Base-by-base conservation (phyloP, 2,888 invertebrate genomes). In the Cataglyphis albicans region DNA sequence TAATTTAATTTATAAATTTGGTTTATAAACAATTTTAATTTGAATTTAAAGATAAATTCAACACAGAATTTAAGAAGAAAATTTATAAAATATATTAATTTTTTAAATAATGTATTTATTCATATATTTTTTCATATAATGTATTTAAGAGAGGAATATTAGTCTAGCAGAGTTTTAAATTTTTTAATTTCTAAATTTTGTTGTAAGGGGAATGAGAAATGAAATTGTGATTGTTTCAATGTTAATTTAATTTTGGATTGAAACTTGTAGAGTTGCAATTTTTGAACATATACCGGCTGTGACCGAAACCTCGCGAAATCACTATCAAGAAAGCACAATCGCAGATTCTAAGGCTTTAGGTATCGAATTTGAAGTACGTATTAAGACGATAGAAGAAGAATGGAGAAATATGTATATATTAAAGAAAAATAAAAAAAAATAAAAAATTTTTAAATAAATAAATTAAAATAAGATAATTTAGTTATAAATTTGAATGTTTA, bases 241-340 rank as follows among this genome's bases (percentile, higher is more conserved):
- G 52, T 63, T 18, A 48, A 18, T 70, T 32, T 64, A 38, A 35
- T 12, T 59, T 41, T 41, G 6, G 12, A 3, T 3, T 12, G n/a
- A 65, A 94, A 65, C 96, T 90, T 93, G 95, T 1, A 96, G 96
- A 90, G 96, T 97, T 0, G 97, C 96, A 0, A 96, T 96, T 78
- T 96, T 97, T 86, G 96, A 96, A 57, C 97, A 97, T 90, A 95
- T 97, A 18, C 97, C 97, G 0, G 97, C 97, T 0, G 96, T 96
- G 0, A 95, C 96, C 7, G 92, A 93, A 78, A 89, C 88, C 75
- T 95, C 95, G 0, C 91, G 86, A 38, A 32, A 57, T 21, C 87
- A 86, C 29, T 90, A 90, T 18, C 61, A 82, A 15, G 68, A 78
- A 35, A 67, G 32, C 52, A 59, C 84, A 44, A 81, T 38, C 12